phyloP scores from a whole-genome alignment of 2,113 vertebrate genomes.

The Melanotaenia duboulayi region DNA sequence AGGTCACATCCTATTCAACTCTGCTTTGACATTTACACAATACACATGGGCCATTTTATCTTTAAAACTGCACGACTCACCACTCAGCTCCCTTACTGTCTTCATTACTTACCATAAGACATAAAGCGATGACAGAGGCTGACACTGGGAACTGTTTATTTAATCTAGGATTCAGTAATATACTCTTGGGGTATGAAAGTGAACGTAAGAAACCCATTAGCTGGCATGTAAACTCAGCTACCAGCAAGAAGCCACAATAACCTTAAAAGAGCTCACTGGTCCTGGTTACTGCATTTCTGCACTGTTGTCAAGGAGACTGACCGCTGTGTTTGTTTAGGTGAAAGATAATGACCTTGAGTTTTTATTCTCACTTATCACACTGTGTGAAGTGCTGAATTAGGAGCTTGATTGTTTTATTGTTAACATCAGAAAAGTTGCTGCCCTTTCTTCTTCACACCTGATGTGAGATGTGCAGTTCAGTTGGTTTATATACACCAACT shows the following conservation, averaged over 20 bases:
- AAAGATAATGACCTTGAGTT: constrained; percentile 17
- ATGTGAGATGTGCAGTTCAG: no score
- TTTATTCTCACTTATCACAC: constrained; percentile 13
- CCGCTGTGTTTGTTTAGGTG: constrained; percentile 13
- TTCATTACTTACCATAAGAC: constrained; percentile 23
- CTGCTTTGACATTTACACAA: constrained; percentile 59
- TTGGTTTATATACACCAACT: no score
- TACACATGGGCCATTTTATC: constrained; percentile 39
- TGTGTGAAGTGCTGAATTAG: constrained; percentile 6
- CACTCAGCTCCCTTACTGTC: constrained; percentile 19
- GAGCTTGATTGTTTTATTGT: constrained; percentile 11
- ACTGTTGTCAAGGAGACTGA: constrained; percentile 39
- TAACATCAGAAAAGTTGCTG: neutral
- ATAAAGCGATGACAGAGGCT: constrained; percentile 40
- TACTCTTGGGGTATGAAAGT: constrained; percentile 13
- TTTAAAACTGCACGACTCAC: constrained; percentile 36
- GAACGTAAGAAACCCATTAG: constrained; percentile 55
- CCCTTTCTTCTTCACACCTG: constrained; percentile 1
- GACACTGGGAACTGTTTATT: constrained; percentile 47
- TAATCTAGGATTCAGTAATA: constrained; percentile 41
- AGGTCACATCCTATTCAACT: constrained; percentile 69
- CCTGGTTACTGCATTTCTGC: constrained; percentile 34
- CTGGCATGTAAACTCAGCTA: constrained; percentile 46
- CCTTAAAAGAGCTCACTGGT: constrained; percentile 33
- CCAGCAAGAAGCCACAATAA: constrained; percentile 25